phyloP scores from a whole-genome alignment of 2,113 vertebrate species.

The Trogon surrucura region DNA sequence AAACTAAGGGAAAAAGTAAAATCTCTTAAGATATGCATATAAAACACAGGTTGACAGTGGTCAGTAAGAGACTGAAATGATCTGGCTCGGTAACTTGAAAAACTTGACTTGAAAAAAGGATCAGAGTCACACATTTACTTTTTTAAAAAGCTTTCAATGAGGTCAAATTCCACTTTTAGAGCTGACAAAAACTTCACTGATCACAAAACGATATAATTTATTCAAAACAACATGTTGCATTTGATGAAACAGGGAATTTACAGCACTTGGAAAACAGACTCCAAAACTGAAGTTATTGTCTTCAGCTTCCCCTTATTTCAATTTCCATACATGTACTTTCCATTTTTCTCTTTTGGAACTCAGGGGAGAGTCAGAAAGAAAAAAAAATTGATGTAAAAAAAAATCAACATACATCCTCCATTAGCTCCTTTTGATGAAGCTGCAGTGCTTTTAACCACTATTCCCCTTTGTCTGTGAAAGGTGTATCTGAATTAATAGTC shows the following conservation, averaged over 20 bases:
- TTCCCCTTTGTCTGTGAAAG: not conserved
- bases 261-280: not conserved
- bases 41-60: not conserved
- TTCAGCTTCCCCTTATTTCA: not conserved
- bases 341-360: constrained; percentile 18
- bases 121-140: not conserved
- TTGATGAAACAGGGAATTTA: not conserved
- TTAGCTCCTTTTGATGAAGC: not conserved
- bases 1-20: constrained; percentile 1
- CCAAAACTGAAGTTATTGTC: not conserved
- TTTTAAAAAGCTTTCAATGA: not conserved
- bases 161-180: not conserved
- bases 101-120: not conserved
- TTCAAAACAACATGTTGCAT: not conserved
- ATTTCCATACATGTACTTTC: not conserved
- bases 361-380: not conserved
- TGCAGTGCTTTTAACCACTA: not conserved
- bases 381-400: not conserved
- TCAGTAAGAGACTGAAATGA: not conserved
- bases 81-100: not conserved
- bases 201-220: not conserved
- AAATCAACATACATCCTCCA: not conserved
- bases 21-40: not conserved
- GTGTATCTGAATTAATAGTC: not conserved
- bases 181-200: not conserved